Evolutionary conservation across 2,888 invertebrate genomes (phyloP).

Genomic region (Ormyrus thymus): DNA sequence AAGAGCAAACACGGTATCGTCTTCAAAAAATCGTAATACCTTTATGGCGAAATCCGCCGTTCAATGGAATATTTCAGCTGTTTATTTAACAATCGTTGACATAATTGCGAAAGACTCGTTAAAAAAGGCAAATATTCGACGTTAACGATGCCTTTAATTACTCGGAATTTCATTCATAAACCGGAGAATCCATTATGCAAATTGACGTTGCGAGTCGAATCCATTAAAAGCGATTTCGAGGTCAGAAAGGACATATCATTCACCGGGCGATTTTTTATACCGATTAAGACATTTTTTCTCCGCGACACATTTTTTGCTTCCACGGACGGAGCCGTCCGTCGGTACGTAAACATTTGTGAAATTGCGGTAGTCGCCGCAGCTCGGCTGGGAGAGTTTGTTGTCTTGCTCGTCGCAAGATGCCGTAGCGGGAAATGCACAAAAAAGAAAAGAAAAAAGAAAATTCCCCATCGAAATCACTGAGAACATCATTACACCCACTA

Average conservation of each 20-base stretch:
- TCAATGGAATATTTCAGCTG: no score
- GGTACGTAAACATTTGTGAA: no score
- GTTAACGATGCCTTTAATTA: neutral
- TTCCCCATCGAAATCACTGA: slow-evolving; percentile 23
- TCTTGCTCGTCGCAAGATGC: no score
- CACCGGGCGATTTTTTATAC: neutral
- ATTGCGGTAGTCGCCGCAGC: no score
- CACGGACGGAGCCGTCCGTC: no score
- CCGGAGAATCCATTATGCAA: slow-evolving; percentile 33
- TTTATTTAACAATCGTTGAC: no score
- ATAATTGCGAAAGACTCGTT: no score
- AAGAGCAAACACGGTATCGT: neutral
- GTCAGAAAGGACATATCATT: slow-evolving; percentile 5
- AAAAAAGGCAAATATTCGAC: neutral
- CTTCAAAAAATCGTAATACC: neutral
- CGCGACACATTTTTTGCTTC: no score
- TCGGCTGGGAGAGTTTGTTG: no score
- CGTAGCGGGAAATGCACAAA: neutral
- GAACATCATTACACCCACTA: no score
- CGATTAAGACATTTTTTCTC: slow-evolving; percentile 4
- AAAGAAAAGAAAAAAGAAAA: slow-evolving; percentile 14
- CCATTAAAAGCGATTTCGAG: slow-evolving; percentile 29
- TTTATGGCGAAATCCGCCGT: neutral
- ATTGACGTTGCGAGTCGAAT: slow-evolving; percentile 22
- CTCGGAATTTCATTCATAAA: slow-evolving; percentile 9